These are phyloP conservation scores for Clostera curtula DNA, from an alignment of 2,888 invertebrate genomes.

Conservation along the genomic window DNA sequence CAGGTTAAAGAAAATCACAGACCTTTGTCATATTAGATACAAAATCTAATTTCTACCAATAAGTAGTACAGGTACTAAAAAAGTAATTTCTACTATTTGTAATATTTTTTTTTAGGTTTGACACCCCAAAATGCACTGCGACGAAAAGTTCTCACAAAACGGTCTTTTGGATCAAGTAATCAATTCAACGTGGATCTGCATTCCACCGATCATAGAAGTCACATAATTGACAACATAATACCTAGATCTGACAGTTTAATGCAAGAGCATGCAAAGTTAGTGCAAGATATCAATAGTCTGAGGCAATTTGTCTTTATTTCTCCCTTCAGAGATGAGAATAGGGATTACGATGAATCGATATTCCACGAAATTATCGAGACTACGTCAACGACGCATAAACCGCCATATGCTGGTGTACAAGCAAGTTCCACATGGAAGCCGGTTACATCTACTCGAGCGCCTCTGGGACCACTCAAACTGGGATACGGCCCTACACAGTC, in stretches of 20 bases:
- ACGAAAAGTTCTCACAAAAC: slow-evolving; percentile 15
- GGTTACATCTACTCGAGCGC: not conserved
- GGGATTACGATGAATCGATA: slow-evolving; percentile 60
- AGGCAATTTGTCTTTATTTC: slow-evolving; percentile 50
- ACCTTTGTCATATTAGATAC: too few species aligned
- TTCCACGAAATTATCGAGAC: slow-evolving; percentile 60
- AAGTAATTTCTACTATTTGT: too few species aligned
- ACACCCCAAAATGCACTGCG: slow-evolving; percentile 15
- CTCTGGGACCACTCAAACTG: not conserved
- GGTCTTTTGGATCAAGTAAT: slow-evolving; percentile 11
- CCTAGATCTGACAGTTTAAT: slow-evolving; percentile 22
- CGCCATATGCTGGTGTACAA: not conserved
- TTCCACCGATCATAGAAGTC: too few species aligned
- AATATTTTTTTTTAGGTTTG: too few species aligned
- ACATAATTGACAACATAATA: slow-evolving; percentile 17
- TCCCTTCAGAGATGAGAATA: slow-evolving; percentile 43
- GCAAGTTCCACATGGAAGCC: not conserved
- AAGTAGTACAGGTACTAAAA: too few species aligned
- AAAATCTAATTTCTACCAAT: too few species aligned
- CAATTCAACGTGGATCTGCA: slow-evolving; percentile 12
- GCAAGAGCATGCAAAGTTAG: slow-evolving; percentile 63
- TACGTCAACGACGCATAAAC: slow-evolving; percentile 32
- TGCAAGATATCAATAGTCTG: slow-evolving; percentile 62
- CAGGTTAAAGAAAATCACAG: too few species aligned
- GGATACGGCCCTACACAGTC: slow-evolving; percentile 27